A percentile compares a stretch with the other conserved stretches of the same genome.
Conservation (phyloP, 2,113 vertebrate genomes). For the Casuarius casuarius region DNA sequence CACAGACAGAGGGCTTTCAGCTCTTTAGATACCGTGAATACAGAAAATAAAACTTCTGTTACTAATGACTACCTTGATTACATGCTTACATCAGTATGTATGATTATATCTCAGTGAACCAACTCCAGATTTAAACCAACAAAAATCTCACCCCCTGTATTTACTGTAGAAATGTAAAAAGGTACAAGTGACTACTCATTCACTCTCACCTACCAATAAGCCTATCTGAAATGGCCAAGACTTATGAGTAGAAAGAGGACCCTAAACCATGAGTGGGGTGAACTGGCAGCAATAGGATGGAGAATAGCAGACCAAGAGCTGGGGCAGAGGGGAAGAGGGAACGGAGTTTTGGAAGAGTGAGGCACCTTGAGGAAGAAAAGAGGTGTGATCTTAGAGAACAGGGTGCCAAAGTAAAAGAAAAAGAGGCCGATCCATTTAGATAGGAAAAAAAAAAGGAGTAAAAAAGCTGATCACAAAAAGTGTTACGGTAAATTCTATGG, state of each 20-base stretch:
- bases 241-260: accelerated
- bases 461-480: background rate
- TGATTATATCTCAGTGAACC: accelerated
- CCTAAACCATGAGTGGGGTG: background rate
- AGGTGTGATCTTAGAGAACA: background rate
- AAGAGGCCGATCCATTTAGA: background rate
- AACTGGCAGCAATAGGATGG: background rate
- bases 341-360: background rate
- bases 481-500: background rate
- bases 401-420: no score
- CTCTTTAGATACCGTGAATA: conserved; percentile 39
- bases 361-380: background rate
- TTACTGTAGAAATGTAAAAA: background rate
- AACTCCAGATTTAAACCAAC: background rate
- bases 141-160: background rate
- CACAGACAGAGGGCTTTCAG: conserved; percentile 5
- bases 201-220: background rate
- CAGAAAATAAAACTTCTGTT: conserved; percentile 37
- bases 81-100: background rate
- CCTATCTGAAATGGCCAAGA: background rate
- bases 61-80: background rate
- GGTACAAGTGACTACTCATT: background rate
- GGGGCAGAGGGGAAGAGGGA: background rate
- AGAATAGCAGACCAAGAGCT: background rate
- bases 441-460: background rate